Evolutionary conservation across 2,797 vertebrate genomes (phyloP), one percentile per base, ranked within the genome.

Genomic region (Gymnoscopelus microlampas): DNA sequence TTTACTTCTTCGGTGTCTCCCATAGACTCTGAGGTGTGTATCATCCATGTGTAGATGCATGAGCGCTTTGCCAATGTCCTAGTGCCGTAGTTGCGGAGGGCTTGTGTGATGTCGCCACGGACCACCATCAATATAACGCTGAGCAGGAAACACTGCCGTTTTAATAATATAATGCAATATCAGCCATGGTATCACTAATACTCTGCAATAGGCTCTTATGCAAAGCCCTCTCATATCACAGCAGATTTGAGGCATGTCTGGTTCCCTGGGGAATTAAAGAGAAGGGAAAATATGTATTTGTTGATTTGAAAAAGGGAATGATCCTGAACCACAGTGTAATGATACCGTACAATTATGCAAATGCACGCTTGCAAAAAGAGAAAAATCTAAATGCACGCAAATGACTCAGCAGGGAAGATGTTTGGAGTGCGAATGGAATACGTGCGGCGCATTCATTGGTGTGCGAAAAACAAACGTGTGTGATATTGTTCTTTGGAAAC

Each of bases 281-380:
- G 70, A 66, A 81, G 67, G 76, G 79, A 77, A 90, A 83, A 87
- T 90, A 74, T 75, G 75, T 83, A 88, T 89, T 87, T 86, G 77
- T 87, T 88, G 79, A 87, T 85, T 83, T 85, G 79, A 81, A 85
- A 44, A 84, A 83, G 77, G 77, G 79, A 90, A 86, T 82, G 81
- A 85, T 88, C 76, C 85, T 82, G 79, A 85, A 85, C 80, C 76
- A 59, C 67, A 81, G 86, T 87, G 84, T 84, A 88, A 12, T 85
- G 89, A 94, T 91, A 91, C 86, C 80, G 76, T 88, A 88, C 88
- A 91, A 91, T 92, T 91, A 91, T 91, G 88, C 87, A 90, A 92
- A 93, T 89, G 79, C 72, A 65, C 76, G 67, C 77, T 78, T 81
- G 80, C 85, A 83, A 84, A 85, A 60, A 79, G 19, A 85, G 77